Conservation (phyloP, 2,888 invertebrate genomes). For the Brenthis ino region DNA sequence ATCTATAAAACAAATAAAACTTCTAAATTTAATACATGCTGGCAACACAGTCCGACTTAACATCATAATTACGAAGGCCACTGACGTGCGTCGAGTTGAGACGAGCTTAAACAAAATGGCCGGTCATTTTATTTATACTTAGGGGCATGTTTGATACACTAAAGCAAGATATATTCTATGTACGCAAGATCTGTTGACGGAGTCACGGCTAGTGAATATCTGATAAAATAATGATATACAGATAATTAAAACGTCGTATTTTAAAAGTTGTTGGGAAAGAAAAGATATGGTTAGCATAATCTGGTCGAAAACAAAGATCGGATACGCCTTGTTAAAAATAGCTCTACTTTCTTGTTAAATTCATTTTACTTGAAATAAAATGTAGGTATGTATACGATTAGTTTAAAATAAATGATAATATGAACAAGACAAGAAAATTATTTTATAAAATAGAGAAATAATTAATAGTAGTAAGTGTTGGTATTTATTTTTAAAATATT, state of each 20-base stretch:
- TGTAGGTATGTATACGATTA: too few relatives aligned
- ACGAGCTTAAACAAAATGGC: conserved; percentile 81
- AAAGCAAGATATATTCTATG: conserved; percentile 41
- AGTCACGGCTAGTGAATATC: conserved; percentile 35
- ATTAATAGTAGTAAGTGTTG: too few relatives aligned
- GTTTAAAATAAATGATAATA: too few relatives aligned
- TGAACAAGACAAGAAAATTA: too few relatives aligned
- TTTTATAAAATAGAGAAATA: too few relatives aligned
- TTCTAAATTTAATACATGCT: neutral
- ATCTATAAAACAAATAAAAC: neutral
- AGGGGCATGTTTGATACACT: conserved; percentile 65
- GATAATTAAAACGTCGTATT: conserved; percentile 34
- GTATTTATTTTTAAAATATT: too few relatives aligned
- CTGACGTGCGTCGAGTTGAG: conserved; percentile 80
- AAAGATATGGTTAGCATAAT: conserved; percentile 30
- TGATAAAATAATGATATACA: conserved; percentile 37
- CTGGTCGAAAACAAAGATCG: conserved; percentile 22
- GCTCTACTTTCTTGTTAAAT: neutral
- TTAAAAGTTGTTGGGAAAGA: conserved; percentile 17
- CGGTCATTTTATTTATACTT: conserved; percentile 70
- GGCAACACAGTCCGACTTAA: conserved; percentile 42
- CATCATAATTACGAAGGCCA: conserved; percentile 79
- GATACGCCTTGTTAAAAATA: neutral
- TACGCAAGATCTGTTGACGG: conserved; percentile 27
- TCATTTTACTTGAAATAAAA: too few relatives aligned